Conservation (phyloP, 2,797 vertebrate genomes). For the Myioborus melanocephalus region DNA sequence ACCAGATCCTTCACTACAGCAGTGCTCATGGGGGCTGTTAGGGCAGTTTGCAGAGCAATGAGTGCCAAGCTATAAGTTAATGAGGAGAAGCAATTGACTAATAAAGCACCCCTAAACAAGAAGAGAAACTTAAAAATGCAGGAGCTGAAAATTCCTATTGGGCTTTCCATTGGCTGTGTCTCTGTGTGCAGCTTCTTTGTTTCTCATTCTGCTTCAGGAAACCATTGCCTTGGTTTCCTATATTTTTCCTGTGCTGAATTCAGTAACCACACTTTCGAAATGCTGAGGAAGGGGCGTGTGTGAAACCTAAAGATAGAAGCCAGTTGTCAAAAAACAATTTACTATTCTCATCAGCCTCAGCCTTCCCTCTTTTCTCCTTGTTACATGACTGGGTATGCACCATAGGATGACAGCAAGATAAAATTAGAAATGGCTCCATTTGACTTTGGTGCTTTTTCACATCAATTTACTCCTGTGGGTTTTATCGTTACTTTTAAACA, state of each 20-base stretch:
- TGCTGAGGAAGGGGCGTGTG: not conserved
- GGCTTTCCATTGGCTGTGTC: not conserved
- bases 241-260: not conserved
- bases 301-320: conserved; percentile 9
- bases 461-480: not conserved
- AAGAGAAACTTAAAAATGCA: conserved; percentile 32
- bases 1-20: conserved; percentile 22
- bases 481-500: not conserved
- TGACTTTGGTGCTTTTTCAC: conserved; percentile 30
- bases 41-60: conserved; percentile 49
- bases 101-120: conserved; percentile 54
- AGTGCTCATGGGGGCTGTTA: conserved; percentile 47
- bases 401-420: conserved; percentile 28
- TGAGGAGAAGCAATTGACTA: conserved; percentile 34
- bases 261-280: not conserved
- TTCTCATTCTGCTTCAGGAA: conserved; percentile 44
- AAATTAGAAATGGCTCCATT: conserved; percentile 37
- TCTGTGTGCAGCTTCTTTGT: not conserved
- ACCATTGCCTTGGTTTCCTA: not conserved
- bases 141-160: not conserved
- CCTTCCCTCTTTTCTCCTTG: conserved; percentile 19
- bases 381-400: not conserved
- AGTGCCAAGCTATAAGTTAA: conserved; percentile 14
- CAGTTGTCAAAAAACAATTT: conserved; percentile 53
- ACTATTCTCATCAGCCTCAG: conserved; percentile 32